These are phyloP conservation scores for Serripes groenlandicus DNA, from an alignment of 2,888 invertebrate genomes.

Conservation along the genomic window DNA sequence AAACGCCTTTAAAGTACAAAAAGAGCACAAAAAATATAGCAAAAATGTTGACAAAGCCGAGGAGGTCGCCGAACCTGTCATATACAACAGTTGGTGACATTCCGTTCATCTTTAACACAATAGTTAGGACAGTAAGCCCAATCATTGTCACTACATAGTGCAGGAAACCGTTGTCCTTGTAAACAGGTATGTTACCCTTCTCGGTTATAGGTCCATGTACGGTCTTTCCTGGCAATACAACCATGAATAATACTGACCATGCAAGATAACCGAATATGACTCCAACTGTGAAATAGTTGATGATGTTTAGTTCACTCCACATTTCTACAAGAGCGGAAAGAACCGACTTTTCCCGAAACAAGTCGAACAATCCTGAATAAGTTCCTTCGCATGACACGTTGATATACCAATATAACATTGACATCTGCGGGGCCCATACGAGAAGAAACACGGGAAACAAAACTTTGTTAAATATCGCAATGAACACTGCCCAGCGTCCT, in stretches of 20 bases:
- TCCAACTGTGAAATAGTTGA: slow-evolving; percentile 72
- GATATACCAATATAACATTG: slow-evolving; percentile 81
- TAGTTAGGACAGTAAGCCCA: slow-evolving; percentile 82
- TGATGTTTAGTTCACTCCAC: slow-evolving; percentile 80
- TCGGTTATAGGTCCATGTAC: slow-evolving; percentile 87
- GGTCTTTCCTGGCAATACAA: slow-evolving; percentile 85
- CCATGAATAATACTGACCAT: slow-evolving; percentile 87
- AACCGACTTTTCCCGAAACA: slow-evolving; percentile 67
- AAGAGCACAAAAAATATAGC: slow-evolving; percentile 86
- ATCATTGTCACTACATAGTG: slow-evolving; percentile 87
- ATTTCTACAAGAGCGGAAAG: slow-evolving; percentile 74
- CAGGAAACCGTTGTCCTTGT: slow-evolving; percentile 87
- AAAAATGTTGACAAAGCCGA: slow-evolving; percentile 87
- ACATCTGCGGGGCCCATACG: slow-evolving; percentile 76
- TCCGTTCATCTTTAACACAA: slow-evolving; percentile 81
- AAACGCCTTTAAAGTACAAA: slow-evolving; percentile 86
- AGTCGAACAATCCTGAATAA: slow-evolving; percentile 66
- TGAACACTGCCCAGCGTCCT: slow-evolving; percentile 54
- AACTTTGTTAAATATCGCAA: slow-evolving; percentile 71
- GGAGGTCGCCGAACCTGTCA: slow-evolving; percentile 87
- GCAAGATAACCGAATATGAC: slow-evolving; percentile 80
- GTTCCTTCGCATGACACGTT: slow-evolving; percentile 79
- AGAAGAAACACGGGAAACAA: slow-evolving; percentile 80
- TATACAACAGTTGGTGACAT: slow-evolving; percentile 86
- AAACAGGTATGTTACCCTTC: slow-evolving; percentile 87